These are phyloP conservation scores for Rhabdophis nuchalis DNA, from an alignment of 2,797 vertebrate species.

Conservation along the genomic window DNA sequence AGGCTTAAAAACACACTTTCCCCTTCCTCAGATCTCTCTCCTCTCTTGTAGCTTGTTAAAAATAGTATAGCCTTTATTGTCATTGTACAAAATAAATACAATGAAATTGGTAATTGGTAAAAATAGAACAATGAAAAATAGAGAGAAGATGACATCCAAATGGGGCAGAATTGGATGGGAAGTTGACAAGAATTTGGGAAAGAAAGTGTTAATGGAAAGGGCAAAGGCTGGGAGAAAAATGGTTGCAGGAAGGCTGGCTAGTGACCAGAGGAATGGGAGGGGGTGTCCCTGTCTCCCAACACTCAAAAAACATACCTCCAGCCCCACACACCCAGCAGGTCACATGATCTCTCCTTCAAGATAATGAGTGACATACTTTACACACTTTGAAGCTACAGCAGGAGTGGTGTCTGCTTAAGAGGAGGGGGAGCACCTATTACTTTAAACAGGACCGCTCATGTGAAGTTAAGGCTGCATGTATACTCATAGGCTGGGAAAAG, in stretches of 20 bases:
- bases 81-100: too few species aligned
- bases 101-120: too few species aligned
- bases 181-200: neutral
- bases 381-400: neutral
- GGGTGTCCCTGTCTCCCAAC: neutral
- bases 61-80: neutral
- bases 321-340: neutral
- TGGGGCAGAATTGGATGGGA: neutral
- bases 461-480: neutral
- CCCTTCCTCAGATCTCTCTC: neutral
- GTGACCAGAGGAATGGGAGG: neutral
- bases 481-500: neutral
- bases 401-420: neutral
- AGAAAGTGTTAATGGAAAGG: neutral
- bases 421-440: neutral
- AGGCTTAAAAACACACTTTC: neutral
- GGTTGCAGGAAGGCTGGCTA: neutral
- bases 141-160: neutral
- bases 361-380: neutral
- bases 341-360: neutral
- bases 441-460: neutral
- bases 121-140: neutral
- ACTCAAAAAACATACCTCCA: neutral
- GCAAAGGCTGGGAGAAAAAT: neutral
- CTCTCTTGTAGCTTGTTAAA: neutral